These are phyloP conservation scores for Meloidogyne exigua DNA, from an alignment of 1,140 invertebrate species.

Conservation along the genomic window DNA sequence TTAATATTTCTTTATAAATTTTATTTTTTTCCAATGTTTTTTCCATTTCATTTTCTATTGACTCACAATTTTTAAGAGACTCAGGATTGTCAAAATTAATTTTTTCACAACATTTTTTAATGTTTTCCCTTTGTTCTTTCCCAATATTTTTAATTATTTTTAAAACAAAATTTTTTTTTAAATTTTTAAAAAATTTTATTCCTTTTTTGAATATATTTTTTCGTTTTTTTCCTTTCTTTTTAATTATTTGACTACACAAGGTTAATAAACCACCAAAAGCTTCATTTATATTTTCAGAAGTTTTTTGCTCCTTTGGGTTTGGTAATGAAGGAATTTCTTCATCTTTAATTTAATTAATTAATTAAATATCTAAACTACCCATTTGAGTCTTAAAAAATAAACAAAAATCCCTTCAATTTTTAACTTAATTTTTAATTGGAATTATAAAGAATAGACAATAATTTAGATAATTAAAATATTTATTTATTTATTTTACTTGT, in stretches of 20 bases:
- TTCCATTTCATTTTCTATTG: background rate
- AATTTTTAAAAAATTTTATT: constrained; percentile 6
- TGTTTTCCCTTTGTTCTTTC: background rate
- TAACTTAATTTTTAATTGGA: too few relatives aligned
- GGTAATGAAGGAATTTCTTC: background rate
- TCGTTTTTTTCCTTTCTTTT: background rate
- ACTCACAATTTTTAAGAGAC: background rate
- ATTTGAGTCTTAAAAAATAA: too few relatives aligned
- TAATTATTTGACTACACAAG: background rate
- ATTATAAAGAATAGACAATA: too few relatives aligned
- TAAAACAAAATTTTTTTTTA: constrained; percentile 2
- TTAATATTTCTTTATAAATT: background rate
- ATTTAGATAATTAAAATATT: too few relatives aligned
- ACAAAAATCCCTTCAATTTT: too few relatives aligned
- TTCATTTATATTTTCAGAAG: background rate
- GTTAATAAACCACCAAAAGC: background rate
- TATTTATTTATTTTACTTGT: background rate
- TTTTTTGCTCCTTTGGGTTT: background rate
- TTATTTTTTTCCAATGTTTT: background rate
- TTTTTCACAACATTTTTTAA: background rate
- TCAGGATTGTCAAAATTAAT: background rate
- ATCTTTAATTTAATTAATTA: background rate
- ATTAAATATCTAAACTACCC: background rate
- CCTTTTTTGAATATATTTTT: background rate
- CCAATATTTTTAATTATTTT: constrained; percentile 5